Conservation (phyloP, 2,113 vertebrate species). For the Ariopsis seemanni region DNA sequence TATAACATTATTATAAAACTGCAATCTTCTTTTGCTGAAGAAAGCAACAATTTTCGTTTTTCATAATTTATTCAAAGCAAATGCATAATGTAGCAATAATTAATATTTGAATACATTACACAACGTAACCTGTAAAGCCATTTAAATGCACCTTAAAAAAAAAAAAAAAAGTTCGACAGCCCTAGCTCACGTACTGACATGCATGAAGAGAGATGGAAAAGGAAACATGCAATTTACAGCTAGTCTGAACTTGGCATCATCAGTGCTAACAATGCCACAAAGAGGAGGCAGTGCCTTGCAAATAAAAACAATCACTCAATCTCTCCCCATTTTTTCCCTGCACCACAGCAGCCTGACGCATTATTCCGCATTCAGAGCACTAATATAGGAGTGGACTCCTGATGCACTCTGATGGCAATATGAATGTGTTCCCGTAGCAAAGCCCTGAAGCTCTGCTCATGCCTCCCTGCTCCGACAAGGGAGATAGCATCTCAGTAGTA, state of each 20-base stretch:
- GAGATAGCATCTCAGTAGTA: slow-evolving; percentile 42
- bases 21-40: not conserved
- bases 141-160: not conserved
- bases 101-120: not conserved
- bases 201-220: not conserved
- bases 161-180: not conserved
- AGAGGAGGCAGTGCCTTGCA: not conserved
- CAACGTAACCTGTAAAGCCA: not conserved
- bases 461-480: slow-evolving; percentile 4
- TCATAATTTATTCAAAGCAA: not conserved
- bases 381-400: slow-evolving; percentile 32
- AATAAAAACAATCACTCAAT: not conserved
- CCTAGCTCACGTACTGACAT: not conserved
- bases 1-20: not conserved
- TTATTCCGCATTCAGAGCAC: slow-evolving; percentile 22
- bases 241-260: not conserved
- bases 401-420: slow-evolving; percentile 33
- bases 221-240: not conserved
- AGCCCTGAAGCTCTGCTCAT: slow-evolving; percentile 41
- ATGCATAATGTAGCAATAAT: not conserved
- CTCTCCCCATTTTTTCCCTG: not conserved
- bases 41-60: not conserved
- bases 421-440: slow-evolving; percentile 30
- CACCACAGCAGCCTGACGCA: slow-evolving; percentile 15
- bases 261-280: slow-evolving; percentile 31